Evolutionary conservation across 2,797 vertebrate species (phyloP).

Genomic region (Dipus sagitta): DNA sequence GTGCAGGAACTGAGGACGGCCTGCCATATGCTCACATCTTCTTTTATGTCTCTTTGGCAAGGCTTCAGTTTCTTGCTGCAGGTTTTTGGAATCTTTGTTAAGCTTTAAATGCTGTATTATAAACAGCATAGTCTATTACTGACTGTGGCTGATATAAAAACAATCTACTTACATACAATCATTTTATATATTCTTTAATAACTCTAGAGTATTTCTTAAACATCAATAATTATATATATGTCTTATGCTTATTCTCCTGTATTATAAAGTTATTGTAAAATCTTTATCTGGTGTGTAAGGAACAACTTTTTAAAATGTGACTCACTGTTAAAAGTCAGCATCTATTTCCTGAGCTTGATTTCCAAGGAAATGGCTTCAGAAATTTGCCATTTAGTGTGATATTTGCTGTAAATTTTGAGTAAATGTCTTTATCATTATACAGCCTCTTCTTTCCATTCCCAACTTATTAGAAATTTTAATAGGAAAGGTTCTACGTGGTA

Average conservation of each 20-base stretch:
- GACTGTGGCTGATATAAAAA: conserved; percentile 11
- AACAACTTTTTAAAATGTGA: conserved; percentile 34
- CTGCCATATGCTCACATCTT: conserved; percentile 44
- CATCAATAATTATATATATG: conserved; percentile 11
- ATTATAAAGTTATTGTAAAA: conserved; percentile 53
- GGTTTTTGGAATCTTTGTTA: conserved; percentile 20
- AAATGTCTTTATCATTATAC: conserved; percentile 66
- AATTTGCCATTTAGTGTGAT: conserved; percentile 57
- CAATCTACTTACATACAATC: background rate
- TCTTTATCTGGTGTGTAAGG: background rate
- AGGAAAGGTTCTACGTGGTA: conserved; percentile 54
- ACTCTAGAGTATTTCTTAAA: conserved; percentile 45
- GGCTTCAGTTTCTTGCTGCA: conserved; percentile 27
- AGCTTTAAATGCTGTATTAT: conserved; percentile 50
- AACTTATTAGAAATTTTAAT: conserved; percentile 63
- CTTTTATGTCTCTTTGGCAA: conserved; percentile 38
- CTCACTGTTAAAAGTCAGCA: conserved; percentile 23
- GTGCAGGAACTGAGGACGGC: background rate
- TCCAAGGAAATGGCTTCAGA: conserved; percentile 66
- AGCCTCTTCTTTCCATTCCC: background rate
- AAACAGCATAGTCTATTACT: background rate
- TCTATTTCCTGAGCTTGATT: conserved; percentile 1
- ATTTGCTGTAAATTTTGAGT: conserved; percentile 64
- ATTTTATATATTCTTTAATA: conserved; percentile 55
- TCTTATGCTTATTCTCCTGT: background rate